phyloP scores from a whole-genome alignment of 2,113 vertebrate genomes.

The Brachypteracias leptosomus region DNA sequence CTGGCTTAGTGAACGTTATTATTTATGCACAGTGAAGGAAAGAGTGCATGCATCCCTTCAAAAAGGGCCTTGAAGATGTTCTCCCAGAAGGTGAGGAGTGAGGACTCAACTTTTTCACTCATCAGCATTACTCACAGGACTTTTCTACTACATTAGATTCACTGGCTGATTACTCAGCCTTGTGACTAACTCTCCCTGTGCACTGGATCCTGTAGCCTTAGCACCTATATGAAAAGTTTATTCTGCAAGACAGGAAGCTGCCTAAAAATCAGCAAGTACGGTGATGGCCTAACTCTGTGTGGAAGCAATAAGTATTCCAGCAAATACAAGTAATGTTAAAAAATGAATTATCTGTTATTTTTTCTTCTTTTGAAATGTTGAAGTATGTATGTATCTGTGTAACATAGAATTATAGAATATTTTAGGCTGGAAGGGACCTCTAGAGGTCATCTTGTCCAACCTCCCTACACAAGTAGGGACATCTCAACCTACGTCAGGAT shows the following conservation, averaged over 20 bases:
- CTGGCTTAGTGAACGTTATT: neutral
- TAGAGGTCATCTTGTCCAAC: too few relatives aligned
- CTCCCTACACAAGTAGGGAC: too few relatives aligned
- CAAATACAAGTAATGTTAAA: neutral
- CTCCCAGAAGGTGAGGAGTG: neutral
- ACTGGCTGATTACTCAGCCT: neutral
- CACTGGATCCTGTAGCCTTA: neutral
- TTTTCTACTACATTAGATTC: neutral
- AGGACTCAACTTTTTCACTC: neutral
- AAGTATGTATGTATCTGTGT: neutral
- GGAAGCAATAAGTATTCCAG: neutral
- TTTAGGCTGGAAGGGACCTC: too few relatives aligned
- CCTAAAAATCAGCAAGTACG: neutral
- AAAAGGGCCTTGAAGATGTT: neutral
- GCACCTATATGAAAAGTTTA: neutral
- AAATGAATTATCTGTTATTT: neutral
- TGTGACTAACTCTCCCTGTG: neutral
- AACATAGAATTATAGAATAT: too few relatives aligned
- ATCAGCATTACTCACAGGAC: neutral
- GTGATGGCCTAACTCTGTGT: neutral
- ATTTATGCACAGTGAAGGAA: neutral
- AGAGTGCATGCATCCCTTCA: neutral
- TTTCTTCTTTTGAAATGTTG: neutral
- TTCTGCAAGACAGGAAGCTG: neutral
- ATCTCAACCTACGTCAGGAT: too few relatives aligned